Percentiles rank a stretch among this genome's conserved stretches.
Evolutionary conservation across 35 echinoderm and acorn worm genomes (phyloP).

Genomic region (Ptychodera flava): DNA sequence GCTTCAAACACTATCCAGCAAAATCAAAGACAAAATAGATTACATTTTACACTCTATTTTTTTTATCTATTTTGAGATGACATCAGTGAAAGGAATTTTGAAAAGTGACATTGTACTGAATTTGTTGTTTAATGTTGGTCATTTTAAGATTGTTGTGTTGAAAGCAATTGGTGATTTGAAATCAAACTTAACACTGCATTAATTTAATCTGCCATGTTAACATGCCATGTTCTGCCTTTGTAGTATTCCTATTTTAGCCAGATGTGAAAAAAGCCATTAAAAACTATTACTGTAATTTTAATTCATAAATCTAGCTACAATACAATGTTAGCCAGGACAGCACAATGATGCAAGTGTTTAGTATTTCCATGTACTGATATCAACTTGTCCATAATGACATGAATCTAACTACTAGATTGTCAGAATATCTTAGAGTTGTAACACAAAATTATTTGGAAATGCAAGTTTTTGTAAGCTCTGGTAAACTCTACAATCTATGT

Average conservation of each 20-base stretch:
- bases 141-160: too few relatives aligned
- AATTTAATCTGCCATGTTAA: not conserved
- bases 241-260: too few relatives aligned
- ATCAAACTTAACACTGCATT: not conserved
- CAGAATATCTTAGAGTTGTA: not conserved
- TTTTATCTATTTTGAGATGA: too few relatives aligned
- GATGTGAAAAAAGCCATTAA: not conserved
- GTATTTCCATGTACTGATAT: not conserved
- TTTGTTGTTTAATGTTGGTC: too few relatives aligned
- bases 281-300: not conserved
- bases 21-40: too few relatives aligned
- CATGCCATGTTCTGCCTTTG: too few relatives aligned
- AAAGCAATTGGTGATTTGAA: not conserved
- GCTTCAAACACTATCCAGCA: too few relatives aligned
- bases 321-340: not conserved
- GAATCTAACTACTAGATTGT: not conserved
- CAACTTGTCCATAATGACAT: not conserved
- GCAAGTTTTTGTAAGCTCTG: not conserved
- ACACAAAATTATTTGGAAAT: not conserved
- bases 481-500: too few relatives aligned
- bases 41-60: too few relatives aligned
- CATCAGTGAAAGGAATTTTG: too few relatives aligned
- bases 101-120: too few relatives aligned
- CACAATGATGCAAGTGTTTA: not conserved
- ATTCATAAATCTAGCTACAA: not conserved